These are phyloP conservation scores for Colinus virginianus DNA, from an alignment of 2,113 vertebrate genomes.

Conservation along the genomic window DNA sequence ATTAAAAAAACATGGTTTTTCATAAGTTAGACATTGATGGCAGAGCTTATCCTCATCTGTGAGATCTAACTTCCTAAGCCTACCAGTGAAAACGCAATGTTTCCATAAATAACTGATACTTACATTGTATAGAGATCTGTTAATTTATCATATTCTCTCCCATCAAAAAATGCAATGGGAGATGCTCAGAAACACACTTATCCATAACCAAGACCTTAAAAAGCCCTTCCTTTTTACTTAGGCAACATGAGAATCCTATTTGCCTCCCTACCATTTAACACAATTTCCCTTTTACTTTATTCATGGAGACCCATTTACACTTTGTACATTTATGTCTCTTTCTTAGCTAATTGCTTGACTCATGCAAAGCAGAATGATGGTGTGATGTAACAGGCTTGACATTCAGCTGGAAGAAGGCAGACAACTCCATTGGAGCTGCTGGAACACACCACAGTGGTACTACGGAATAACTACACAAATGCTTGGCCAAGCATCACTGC, in stretches of 20 bases:
- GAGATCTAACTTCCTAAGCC: conserved; percentile 22
- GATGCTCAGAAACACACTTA: not conserved
- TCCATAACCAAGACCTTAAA: not conserved
- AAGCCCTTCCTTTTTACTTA: not conserved
- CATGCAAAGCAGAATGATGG: not conserved
- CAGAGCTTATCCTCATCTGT: conserved; percentile 13
- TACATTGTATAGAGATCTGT: not conserved
- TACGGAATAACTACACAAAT: not conserved
- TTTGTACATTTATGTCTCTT: not conserved
- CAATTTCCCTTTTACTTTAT: not conserved
- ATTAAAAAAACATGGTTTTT: conserved; percentile 6
- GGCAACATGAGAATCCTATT: not conserved
- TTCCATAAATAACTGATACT: conserved; percentile 31
- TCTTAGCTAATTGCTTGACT: not conserved
- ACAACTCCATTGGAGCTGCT: not conserved
- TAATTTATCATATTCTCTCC: conserved; percentile 5
- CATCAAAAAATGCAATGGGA: not conserved
- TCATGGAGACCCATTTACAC: not conserved
- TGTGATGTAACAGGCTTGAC: not conserved
- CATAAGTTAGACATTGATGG: not conserved
- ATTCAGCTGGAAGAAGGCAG: not conserved
- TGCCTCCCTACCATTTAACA: not conserved
- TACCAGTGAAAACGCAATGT: not conserved
- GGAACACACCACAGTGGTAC: not conserved
- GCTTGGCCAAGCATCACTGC: not conserved